Evolutionary conservation across 1,140 invertebrate genomes (phyloP).

Genomic region (Tetraneura akinire): DNA sequence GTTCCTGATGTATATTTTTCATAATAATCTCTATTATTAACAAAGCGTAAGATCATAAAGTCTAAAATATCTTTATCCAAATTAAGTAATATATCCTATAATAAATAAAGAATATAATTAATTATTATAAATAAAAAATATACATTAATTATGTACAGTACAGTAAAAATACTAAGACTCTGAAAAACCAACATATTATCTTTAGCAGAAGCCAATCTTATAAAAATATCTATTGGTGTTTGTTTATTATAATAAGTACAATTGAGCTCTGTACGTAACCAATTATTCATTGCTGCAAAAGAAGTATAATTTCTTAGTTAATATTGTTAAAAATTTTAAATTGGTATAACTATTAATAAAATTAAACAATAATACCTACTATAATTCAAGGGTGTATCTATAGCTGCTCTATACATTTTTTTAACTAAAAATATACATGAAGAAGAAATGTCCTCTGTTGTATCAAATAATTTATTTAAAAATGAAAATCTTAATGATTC

Average conservation of each 20-base stretch:
- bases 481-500: slow-evolving; percentile 30
- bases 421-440: slow-evolving; percentile 32
- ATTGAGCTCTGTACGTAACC: slow-evolving; percentile 28
- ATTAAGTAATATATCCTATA: slow-evolving; percentile 16
- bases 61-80: slow-evolving; percentile 24
- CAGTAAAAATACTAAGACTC: slow-evolving; percentile 24
- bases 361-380: slow-evolving; percentile 8
- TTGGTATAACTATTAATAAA: background rate
- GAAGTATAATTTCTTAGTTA: background rate
- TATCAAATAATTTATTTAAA: slow-evolving; percentile 19
- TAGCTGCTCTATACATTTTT: slow-evolving; percentile 23
- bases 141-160: no score
- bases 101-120: slow-evolving; percentile 7
- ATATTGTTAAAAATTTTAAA: background rate
- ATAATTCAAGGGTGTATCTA: slow-evolving; percentile 12
- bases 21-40: slow-evolving; percentile 41
- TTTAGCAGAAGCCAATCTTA: background rate
- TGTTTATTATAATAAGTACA: background rate
- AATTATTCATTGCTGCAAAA: slow-evolving; percentile 41
- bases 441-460: background rate
- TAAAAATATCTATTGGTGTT: slow-evolving; percentile 38
- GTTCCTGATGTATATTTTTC: slow-evolving; percentile 23
- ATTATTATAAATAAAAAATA: background rate
- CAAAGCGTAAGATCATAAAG: slow-evolving; percentile 27
- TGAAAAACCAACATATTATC: slow-evolving; percentile 19